Conservation (phyloP, 2,797 vertebrate genomes). For the Malurus leucopterus region DNA sequence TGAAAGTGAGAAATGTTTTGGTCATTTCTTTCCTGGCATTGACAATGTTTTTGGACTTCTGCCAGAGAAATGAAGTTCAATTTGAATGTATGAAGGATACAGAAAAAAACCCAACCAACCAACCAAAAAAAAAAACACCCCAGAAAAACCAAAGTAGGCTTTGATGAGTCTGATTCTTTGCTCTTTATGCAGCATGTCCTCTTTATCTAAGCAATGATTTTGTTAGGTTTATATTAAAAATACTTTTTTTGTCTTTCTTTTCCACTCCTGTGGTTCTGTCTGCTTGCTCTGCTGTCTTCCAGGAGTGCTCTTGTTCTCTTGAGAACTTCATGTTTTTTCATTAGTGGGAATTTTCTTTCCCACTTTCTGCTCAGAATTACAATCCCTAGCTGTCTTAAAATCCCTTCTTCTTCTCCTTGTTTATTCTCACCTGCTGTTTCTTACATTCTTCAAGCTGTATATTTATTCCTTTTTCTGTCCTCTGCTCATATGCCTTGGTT, state of each 20-base stretch:
- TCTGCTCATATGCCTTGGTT: background rate
- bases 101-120: background rate
- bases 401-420: background rate
- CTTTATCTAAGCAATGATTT: background rate
- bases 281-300: background rate
- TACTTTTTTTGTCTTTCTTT: background rate
- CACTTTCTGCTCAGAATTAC: background rate
- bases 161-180: background rate
- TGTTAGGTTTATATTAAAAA: background rate
- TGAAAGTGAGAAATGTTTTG: slow-evolving; percentile 4
- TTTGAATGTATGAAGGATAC: background rate
- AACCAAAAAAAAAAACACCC: background rate
- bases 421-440: background rate
- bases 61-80: background rate
- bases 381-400: background rate
- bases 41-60: background rate
- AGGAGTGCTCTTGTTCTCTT: background rate
- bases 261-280: background rate
- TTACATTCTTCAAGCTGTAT: background rate
- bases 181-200: background rate
- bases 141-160: background rate
- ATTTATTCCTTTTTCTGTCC: background rate
- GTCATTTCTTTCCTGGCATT: slow-evolving; percentile 10
- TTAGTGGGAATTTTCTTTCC: background rate
- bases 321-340: background rate